Evolutionary conservation across 2,113 vertebrate species (phyloP), one percentile per base, ranked within the genome.

Genomic region (Ageneiosus marmoratus): DNA sequence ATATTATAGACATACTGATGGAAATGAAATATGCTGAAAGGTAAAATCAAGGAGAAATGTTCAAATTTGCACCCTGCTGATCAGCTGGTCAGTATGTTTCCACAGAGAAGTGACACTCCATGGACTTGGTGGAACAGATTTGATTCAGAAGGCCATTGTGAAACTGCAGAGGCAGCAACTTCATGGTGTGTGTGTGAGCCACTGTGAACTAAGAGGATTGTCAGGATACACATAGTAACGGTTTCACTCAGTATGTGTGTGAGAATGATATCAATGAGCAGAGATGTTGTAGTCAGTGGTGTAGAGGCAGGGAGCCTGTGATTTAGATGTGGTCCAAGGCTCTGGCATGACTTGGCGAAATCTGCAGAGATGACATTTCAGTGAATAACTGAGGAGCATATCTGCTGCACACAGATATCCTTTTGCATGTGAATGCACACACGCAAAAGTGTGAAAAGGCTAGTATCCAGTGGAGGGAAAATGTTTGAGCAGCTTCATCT

Each of bases 291-390:
- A 18, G 44, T 37, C 56, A 46, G n/a, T 41, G 22, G 18, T 27
- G n/a, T 70, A 10, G 15, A 74, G 34, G 13, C n/a, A 63, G 76
- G 70, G 58, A 63, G 58, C 29, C 44, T 83, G 62, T 82, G 77
- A 89, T 87, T 87, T 80, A 85, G 41, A 4, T 58, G 10, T 41
- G 32, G 72, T 63, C 32, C 46, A 79, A 44, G 27, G 51, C 70
- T 46, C 51, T 85, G 80, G 85, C 85, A 75, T 63, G 72, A 84
- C 20, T 75, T 27, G 16, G 86, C 65, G 83, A 80, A 80, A 75
- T 55, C n/a, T 29, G 44, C 44, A 73, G 79, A 78, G 73, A 48
- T 48, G 56, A 44, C 67, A 80, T 53, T 58, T 37, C 65, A n/a
- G 29, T 27, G 67, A 60, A 48, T 63, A 18, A 75, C 50, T 44